These are phyloP conservation scores for Catocala sponsa DNA, from an alignment of 2,888 invertebrate genomes.

Conservation along the genomic window DNA sequence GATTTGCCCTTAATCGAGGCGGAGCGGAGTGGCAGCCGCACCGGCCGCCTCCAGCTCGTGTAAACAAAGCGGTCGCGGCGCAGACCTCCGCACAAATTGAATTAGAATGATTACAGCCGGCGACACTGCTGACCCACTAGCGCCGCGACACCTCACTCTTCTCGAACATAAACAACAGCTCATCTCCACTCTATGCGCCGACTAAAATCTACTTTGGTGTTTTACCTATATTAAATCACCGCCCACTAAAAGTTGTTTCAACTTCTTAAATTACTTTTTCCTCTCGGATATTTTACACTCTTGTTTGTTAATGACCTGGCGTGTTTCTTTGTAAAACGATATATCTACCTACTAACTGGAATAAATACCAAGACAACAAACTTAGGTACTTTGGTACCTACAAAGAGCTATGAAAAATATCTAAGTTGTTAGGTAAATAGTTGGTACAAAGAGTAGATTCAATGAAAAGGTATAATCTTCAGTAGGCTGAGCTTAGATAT, in stretches of 20 bases:
- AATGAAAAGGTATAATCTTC: too few species aligned
- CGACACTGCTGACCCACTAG: slow-evolving; percentile 50
- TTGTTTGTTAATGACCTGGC: slow-evolving; percentile 21
- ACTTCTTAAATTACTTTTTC: slow-evolving; percentile 41
- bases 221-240: slow-evolving; percentile 20
- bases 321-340: slow-evolving; percentile 13
- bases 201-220: slow-evolving; percentile 17
- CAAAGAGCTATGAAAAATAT: too few species aligned
- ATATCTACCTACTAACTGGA: neutral
- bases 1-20: slow-evolving; percentile 85
- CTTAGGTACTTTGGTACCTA: too few species aligned
- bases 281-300: slow-evolving; percentile 36
- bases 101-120: slow-evolving; percentile 77
- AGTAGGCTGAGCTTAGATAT: too few species aligned
- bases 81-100: slow-evolving; percentile 74
- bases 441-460: too few species aligned
- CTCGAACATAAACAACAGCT: slow-evolving; percentile 16
- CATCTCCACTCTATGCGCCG: slow-evolving; percentile 8
- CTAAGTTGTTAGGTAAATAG: too few species aligned
- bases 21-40: slow-evolving; percentile 65
- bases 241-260: slow-evolving; percentile 30
- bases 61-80: slow-evolving; percentile 75
- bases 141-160: slow-evolving; percentile 12
- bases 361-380: too few species aligned
- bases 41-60: slow-evolving; percentile 65